Evolutionary conservation across 2,888 invertebrate genomes (phyloP).

Genomic region (Drosophila meridiana): DNA sequence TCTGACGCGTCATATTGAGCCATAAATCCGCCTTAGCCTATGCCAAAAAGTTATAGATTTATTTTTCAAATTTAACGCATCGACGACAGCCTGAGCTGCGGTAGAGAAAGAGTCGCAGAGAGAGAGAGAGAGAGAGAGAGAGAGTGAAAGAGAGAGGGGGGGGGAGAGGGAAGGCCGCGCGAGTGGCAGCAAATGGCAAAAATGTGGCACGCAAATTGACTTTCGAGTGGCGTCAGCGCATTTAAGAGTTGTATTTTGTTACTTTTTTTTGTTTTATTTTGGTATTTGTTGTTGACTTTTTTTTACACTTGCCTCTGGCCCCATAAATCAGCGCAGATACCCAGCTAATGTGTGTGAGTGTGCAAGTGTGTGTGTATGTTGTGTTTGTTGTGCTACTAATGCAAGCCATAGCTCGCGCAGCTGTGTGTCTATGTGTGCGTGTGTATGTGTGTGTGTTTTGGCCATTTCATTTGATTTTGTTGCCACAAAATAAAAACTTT

Average conservation of each 20-base stretch:
- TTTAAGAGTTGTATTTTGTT: conserved; percentile 47
- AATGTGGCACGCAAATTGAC: conserved; percentile 78
- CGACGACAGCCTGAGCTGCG: conserved; percentile 62
- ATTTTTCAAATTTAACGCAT: conserved; percentile 81
- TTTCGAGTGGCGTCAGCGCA: conserved; percentile 67
- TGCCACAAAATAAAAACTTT: conserved; percentile 76
- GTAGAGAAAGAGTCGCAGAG: background rate
- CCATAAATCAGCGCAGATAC: conserved; percentile 75
- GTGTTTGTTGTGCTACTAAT: conserved; percentile 48
- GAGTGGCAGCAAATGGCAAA: conserved; percentile 12
- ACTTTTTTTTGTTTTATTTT: background rate
- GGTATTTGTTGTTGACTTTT: conserved; percentile 15
- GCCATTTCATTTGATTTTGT: conserved; percentile 76
- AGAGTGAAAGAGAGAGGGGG: background rate
- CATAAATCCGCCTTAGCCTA: conserved; percentile 64
- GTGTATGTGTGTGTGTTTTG: conserved; percentile 39
- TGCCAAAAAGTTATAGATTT: conserved; percentile 52
- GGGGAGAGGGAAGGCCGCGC: background rate
- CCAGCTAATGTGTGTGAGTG: conserved; percentile 31
- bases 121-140: background rate
- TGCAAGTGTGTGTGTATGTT: conserved; percentile 28
- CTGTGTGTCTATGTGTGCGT: conserved; percentile 17
- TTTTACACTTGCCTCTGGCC: conserved; percentile 41
- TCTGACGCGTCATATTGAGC: conserved; percentile 51
- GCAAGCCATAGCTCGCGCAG: conserved; percentile 52